Evolutionary conservation across 2,888 invertebrate species (phyloP), one percentile per base, ranked within the genome.

Genomic region (Melanchra persicariae): DNA sequence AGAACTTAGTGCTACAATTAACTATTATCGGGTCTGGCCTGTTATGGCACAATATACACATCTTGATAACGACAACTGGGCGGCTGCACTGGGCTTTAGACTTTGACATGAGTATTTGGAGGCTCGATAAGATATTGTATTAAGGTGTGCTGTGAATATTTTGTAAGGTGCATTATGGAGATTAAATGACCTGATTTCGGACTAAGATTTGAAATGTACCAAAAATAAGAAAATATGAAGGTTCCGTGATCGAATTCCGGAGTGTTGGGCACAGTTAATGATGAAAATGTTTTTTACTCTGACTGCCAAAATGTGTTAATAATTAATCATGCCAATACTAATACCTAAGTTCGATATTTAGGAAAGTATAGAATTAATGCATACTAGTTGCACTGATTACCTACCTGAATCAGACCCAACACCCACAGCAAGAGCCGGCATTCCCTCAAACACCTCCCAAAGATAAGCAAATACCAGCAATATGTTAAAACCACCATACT

Each of bases 1-100:
- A 77, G 84, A 83, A 84, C 74, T 76, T 84, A 82, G 77, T 75
- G 75, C 74, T 62, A 77, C 85, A 79, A 80, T 84, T 84, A 82
- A 82, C 73, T 77, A 73, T 59, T 82, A 79, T 79, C 79, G 61
- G 19, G 59, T 26, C 49, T 67, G 12, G 77, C 75, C 83, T 76
- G 80, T 83, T 83, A 65, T 80, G 72, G 77, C 69, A 81, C 81
- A 83, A 81, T 82, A 79, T 81, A 81, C 83, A 81, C 81, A 83
- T 81, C 81, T 81, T 83, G 83, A 81, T 81, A 81, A 80, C 72
- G 67, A 64, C 64, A 49, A 79, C 79, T 62, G 82, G 79, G 79
- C 62, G 71, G 70, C 72, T 81, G 68, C 37, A 57, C 61, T 78
- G 67, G 66, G 77, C 81, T 81, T 83, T 60, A 57, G 66, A 55